Conservation (phyloP, 2,113 vertebrate genomes). For the Pungitius pungitius region DNA sequence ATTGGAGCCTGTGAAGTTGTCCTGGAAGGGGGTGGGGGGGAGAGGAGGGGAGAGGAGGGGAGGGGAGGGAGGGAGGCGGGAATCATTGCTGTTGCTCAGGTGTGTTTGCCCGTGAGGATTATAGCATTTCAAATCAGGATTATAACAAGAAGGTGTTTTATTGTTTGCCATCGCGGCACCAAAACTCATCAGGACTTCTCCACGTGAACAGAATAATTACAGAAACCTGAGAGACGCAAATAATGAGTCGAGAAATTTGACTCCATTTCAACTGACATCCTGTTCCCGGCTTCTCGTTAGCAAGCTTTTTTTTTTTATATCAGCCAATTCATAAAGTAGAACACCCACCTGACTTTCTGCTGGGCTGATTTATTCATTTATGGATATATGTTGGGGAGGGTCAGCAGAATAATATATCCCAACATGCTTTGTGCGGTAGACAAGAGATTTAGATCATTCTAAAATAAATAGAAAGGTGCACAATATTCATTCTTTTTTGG, state of each 20-base stretch:
- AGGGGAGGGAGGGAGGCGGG: no score
- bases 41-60: no score
- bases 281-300: not conserved
- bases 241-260: constrained; percentile 9
- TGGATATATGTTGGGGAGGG: not conserved
- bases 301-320: no score
- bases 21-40: not conserved
- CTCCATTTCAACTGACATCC: constrained; percentile 1
- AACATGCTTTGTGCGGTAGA: constrained; percentile 1
- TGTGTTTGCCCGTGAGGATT: not conserved
- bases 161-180: not conserved
- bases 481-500: not conserved
- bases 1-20: not conserved
- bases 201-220: not conserved
- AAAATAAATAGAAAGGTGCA: not conserved
- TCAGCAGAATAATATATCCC: not conserved
- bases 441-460: not conserved
- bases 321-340: not conserved
- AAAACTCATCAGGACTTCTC: constrained; percentile 6
- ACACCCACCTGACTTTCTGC: not conserved
- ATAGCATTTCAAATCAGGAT: not conserved
- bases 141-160: not conserved
- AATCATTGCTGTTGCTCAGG: not conserved
- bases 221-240: not conserved
- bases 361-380: not conserved